phyloP scores from a whole-genome alignment of 92 coral and sea anemone genomes.

The Meandrina meandrites region DNA sequence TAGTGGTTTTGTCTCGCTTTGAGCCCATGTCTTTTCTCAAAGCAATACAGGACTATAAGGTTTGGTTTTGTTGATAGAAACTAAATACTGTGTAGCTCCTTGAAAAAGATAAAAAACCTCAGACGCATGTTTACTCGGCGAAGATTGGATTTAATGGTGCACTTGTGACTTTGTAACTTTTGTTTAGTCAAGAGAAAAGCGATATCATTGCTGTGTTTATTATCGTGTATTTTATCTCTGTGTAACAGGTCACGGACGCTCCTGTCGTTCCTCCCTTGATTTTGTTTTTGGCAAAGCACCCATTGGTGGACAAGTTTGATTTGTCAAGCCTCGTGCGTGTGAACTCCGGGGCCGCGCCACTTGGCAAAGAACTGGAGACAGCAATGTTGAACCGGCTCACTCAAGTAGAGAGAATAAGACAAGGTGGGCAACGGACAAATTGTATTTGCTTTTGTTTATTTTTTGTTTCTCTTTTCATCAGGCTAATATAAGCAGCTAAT shows the following conservation, averaged over 20 bases:
- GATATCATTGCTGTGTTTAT: too few species aligned
- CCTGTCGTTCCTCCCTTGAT: conserved; percentile 72
- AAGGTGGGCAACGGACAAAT: conserved; percentile 42
- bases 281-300: conserved; percentile 81
- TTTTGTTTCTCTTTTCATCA: background rate
- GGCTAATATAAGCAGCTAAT: too few species aligned
- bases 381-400: conserved; percentile 55
- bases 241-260: conserved; percentile 56
- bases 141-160: too few species aligned
- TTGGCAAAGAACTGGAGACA: conserved; percentile 60
- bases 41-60: conserved; percentile 75
- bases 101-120: too few species aligned
- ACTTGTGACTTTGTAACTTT: too few species aligned
- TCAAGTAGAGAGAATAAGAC: conserved; percentile 35
- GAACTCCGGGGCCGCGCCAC: conserved; percentile 79
- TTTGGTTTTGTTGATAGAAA: conserved; percentile 1
- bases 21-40: conserved; percentile 66
- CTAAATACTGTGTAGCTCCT: too few species aligned
- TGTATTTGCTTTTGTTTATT: background rate
- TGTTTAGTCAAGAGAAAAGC: too few species aligned
- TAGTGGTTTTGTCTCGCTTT: conserved; percentile 67
- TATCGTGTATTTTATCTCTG: background rate
- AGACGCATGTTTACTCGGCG: too few species aligned
- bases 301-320: conserved; percentile 74
- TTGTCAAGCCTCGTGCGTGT: conserved; percentile 56